phyloP scores from a whole-genome alignment of 2,797 vertebrate genomes.

The Siniperca undulata region DNA sequence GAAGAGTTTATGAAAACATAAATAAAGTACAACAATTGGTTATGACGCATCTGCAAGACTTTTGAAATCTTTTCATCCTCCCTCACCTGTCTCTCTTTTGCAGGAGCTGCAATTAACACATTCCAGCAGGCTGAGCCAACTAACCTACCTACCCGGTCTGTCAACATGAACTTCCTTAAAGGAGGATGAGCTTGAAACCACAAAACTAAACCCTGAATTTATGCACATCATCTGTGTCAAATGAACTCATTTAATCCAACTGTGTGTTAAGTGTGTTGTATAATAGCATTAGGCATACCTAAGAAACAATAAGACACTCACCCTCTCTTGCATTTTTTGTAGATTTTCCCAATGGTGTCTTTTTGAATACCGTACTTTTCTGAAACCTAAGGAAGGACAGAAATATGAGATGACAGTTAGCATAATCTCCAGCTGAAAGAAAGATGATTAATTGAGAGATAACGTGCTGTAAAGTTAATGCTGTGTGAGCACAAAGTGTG shows the following conservation, averaged over 20 bases:
- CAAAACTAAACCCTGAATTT: conserved; percentile 46
- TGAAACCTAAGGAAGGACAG: conserved; percentile 90
- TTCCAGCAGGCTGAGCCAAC: conserved; percentile 70
- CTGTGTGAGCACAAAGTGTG: not conserved
- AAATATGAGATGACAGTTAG: conserved; percentile 53
- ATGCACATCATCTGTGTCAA: not conserved
- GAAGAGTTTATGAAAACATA: conserved; percentile 67
- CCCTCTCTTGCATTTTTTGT: conserved; percentile 99
- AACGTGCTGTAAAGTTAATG: not conserved
- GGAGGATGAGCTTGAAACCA: conserved; percentile 58
- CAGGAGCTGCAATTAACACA: conserved; percentile 77
- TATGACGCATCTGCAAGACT: conserved; percentile 75
- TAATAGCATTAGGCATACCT: not conserved
- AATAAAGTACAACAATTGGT: conserved; percentile 52
- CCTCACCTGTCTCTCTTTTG: conserved; percentile 56
- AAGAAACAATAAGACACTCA: conserved; percentile 80
- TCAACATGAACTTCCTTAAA: conserved; percentile 63
- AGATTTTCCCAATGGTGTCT: conserved; percentile 96
- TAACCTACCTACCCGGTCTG: conserved; percentile 71
- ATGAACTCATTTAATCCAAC: conserved; percentile 3
- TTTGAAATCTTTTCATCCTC: conserved; percentile 72
- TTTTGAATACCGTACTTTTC: conserved; percentile 96
- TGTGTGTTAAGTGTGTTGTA: not conserved
- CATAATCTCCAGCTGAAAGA: conserved; percentile 24
- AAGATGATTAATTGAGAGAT: conserved; percentile 35